phyloP scores from a whole-genome alignment of 2,797 vertebrate species.

The Mus caroli region DNA sequence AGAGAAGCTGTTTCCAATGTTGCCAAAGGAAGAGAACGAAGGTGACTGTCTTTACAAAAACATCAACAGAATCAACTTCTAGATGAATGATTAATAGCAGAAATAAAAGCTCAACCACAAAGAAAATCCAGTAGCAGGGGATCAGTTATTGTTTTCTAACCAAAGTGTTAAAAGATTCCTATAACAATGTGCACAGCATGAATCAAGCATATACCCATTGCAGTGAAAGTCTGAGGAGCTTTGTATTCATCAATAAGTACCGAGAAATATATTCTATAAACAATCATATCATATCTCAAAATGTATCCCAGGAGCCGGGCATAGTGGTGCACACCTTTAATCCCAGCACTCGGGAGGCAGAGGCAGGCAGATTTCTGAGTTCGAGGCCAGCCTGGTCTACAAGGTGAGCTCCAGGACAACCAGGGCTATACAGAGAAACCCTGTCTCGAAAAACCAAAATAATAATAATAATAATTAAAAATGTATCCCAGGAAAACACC shows the following conservation, averaged over 20 bases:
- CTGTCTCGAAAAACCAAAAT: too few species aligned
- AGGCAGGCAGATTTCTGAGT: too few species aligned
- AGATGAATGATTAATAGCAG: background rate
- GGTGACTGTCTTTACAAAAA: background rate
- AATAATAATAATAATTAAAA: too few species aligned
- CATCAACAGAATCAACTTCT: background rate
- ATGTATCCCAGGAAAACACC: slow-evolving; percentile 32
- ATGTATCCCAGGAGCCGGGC: background rate
- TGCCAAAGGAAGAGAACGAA: background rate
- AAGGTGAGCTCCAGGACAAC: too few species aligned
- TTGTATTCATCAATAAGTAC: slow-evolving; percentile 38
- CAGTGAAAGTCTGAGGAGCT: slow-evolving; percentile 2
- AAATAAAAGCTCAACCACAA: slow-evolving; percentile 15
- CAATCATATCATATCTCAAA: slow-evolving; percentile 25
- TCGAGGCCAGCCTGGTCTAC: too few species aligned
- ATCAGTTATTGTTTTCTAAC: background rate
- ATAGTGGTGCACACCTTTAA: too few species aligned
- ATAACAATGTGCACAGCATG: background rate
- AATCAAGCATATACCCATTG: background rate
- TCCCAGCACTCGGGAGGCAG: too few species aligned
- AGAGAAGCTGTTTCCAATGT: background rate
- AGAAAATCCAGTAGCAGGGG: slow-evolving; percentile 34
- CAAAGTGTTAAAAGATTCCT: background rate
- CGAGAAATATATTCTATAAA: background rate
- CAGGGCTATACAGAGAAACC: too few species aligned